Base-by-base conservation (phyloP, 2,113 vertebrate species). In the Callionymus lyra region DNA sequence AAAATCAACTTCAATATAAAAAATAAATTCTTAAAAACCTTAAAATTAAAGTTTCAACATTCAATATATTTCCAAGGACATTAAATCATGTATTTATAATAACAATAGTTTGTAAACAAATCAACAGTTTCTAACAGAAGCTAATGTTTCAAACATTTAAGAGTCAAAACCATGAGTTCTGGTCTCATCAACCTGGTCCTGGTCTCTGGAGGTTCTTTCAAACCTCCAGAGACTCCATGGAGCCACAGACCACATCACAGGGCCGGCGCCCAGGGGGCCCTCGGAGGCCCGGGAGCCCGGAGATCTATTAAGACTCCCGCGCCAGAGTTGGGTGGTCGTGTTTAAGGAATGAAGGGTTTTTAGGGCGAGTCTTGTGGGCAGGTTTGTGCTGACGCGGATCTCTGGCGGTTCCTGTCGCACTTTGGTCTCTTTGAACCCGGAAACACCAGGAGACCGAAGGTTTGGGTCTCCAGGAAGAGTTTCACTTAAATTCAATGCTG, bases 361-460 rank as follows among this genome's bases (percentile, higher is more conserved):
- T n/a, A n/a, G 77, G 77, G 69, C 68, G 71, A 59, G 41, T 46
- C 37, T 65, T 61, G 70, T 56, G 52, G 40, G 46, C n/a, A 45
- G 36, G 43, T 66, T 55, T 71, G 51, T 59, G 65, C 76, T 70
- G 57, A 76, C 68, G 73, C 72, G 70, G 78, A 72, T 59, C 62
- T 58, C 63, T 59, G 61, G 72, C 74, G 71, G 68, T 76, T 68
- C 46, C 68, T 63, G 72, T 70, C 70, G 75, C 69, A 78, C 80
- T 83, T 76, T 67, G 65, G 76, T 80, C 74, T 78, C 74, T 81
- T 82, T 82, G 72, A 62, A 54, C 72, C n/a, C 78, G 67, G 76
- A 73, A 70, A 81, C 73, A 78, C 74, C 78, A 80, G 78, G 68
- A 66, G 78, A 75, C 72, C 80, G 70, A 83, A 78, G 81, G 76